Evolutionary conservation across 2,888 invertebrate genomes (phyloP), one percentile per base, ranked within the genome.

Genomic region (Magallana nippona): DNA sequence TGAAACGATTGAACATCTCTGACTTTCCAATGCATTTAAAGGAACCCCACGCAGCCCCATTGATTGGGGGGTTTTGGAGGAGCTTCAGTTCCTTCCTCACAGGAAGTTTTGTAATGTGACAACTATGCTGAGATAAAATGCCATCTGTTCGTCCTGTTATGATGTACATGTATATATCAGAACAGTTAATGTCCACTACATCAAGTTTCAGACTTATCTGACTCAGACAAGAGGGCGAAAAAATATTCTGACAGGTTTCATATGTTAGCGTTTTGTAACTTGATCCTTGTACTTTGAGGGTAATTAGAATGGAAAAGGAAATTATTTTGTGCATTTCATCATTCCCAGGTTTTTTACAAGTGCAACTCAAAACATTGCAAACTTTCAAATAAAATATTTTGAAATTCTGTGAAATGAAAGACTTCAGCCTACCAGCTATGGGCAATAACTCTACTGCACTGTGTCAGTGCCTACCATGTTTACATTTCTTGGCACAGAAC

Each of bases 41-140:
- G 44, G 71, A 71, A 27, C 11, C 71, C 71, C 71, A 27, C 27
- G 32, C 3, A 27, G 32, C 15, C 22, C 71, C 71, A 27, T 32
- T 27, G 15, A 22, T 19, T 19, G 27, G 19, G 19, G 22, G 32
- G 27, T 22, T 22, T 71, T 27, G 71, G 27, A 71, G 71, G 71
- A 71, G 71, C 32, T 71, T 15, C 71, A 71, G 71, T 71, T 71
- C 71, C 71, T 71, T 71, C 71, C 71, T 27, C 32, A 71, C 71
- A 71, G 71, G 71, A 71, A 71, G 71, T 71, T 22, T 44, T 22
- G 71, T 71, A 71, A 71, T 71, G 71, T 71, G 71, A 71, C 71
- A 27, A 71, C 22, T 71, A 71, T 71, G 71, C 32, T 13, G 27
- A 71, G 71, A 71, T 71, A 71, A 71, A 71, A 71, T 71, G 27